phyloP scores from a whole-genome alignment of 2,888 invertebrate genomes.

The Tricholauxania praeusta region DNA sequence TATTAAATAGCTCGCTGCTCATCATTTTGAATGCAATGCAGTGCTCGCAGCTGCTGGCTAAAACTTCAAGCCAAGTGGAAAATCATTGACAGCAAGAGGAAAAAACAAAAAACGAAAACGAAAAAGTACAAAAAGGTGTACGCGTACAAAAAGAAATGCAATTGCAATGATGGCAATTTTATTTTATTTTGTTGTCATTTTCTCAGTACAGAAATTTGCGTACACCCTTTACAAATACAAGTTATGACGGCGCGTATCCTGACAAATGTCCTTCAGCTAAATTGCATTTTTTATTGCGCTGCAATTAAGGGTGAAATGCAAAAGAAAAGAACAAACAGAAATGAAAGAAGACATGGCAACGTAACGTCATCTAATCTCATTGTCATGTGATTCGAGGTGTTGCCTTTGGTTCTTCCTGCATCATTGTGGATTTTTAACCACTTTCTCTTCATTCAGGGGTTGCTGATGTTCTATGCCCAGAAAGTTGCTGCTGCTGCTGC shows the following conservation, averaged over 20 bases:
- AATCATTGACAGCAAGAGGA: slow-evolving; percentile 23
- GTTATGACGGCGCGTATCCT: slow-evolving; percentile 23
- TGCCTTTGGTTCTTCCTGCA: neutral
- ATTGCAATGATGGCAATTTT: slow-evolving; percentile 53
- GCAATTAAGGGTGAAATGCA: slow-evolving; percentile 59
- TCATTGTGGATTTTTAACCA: neutral
- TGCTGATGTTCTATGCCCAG: too few relatives aligned
- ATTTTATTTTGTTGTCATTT: slow-evolving; percentile 3
- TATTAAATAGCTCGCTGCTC: too few relatives aligned
- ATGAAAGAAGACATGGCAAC: slow-evolving; percentile 1
- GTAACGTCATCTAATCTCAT: neutral
- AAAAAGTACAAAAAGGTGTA: slow-evolving; percentile 39
- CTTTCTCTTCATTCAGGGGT: too few relatives aligned
- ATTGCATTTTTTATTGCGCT: slow-evolving; percentile 61
- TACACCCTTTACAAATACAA: neutral
- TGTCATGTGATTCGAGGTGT: neutral
- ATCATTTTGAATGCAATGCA: slow-evolving; percentile 38
- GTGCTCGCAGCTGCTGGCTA: slow-evolving; percentile 45
- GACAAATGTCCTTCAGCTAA: slow-evolving; percentile 59
- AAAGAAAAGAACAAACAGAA: neutral
- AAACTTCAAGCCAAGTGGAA: neutral
- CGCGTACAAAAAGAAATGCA: slow-evolving; percentile 46
- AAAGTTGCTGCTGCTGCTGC: too few relatives aligned
- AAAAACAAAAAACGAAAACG: slow-evolving; percentile 31
- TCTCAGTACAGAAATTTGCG: neutral